Evolutionary conservation across 2,113 vertebrate genomes (phyloP), one percentile per base, ranked within the genome.

Genomic region (Copsychus sechellarum): DNA sequence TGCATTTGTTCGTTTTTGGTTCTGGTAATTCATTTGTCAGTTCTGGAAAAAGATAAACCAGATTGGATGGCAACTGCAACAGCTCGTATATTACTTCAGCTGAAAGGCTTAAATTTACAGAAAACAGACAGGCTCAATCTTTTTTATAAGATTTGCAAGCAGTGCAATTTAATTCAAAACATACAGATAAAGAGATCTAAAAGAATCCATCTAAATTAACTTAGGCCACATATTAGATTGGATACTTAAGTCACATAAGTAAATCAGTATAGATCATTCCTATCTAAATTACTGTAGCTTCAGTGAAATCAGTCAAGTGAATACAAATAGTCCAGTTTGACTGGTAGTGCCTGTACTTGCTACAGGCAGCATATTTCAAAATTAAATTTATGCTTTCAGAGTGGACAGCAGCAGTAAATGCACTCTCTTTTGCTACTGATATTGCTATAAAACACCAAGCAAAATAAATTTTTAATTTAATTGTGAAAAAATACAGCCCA

Each of bases 241-340:
- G 28, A 66, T 48, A 47, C 25, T 87, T 87, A 70, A 84, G 57
- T 73, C 70, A 31, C 57, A 19, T 76, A 93, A 94, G 42, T 83
- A 88, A 94, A 92, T 92, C 67, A 40, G 58, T 94, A 86, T 84
- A 88, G 88, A 88, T 86, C 67, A 86, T 61, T 81, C 65, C 21
- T 71, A 43, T 54, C 53, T 84, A 92, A 94, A 82, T 77, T 87
- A 76, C 40, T 73, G 43, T 28, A 82, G n/a, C 38, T 72, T 69
- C 50, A 47, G 26, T 62, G 17, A 92, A 91, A 80, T 66, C 51
- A 56, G 51, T 62, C 34, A 62, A 86, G 70, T 5, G 6, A 86
- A 88, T 80, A 64, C 23, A 87, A 71, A 31, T 45, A 72, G 42
- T 54, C 25, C 50, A 73, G n/a, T 79, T 66, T 81, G 38, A 93